Evolutionary conservation across 2,113 vertebrate species (phyloP).

Genomic region (Ceyx cyanopectus): DNA sequence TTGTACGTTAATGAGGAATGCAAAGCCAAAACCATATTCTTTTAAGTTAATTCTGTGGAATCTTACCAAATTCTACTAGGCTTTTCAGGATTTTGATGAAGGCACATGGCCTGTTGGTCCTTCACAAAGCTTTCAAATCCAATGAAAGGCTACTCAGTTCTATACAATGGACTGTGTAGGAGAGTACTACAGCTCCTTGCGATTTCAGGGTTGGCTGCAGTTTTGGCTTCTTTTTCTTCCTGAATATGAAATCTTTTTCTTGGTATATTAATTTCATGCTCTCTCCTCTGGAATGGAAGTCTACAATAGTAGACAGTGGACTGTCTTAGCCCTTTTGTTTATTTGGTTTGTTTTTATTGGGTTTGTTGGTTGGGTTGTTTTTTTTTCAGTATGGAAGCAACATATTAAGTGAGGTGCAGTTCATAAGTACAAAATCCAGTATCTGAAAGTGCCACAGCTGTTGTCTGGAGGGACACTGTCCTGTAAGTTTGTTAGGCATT

Average conservation of each 20-base stretch:
- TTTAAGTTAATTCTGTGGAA: background rate
- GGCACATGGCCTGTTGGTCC: background rate
- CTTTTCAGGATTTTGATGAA: background rate
- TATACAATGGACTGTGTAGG: background rate
- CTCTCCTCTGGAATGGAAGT: background rate
- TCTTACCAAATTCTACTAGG: background rate
- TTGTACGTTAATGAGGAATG: background rate
- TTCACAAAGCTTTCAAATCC: background rate
- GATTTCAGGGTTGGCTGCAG: background rate
- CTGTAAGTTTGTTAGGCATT: background rate
- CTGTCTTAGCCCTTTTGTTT: background rate
- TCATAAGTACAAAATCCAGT: background rate
- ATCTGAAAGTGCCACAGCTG: background rate
- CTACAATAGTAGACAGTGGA: background rate
- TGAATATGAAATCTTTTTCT: background rate
- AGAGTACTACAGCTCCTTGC: background rate
- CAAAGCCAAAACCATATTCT: background rate
- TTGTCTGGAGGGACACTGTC: background rate
- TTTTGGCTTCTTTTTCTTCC: background rate
- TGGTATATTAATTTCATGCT: background rate
- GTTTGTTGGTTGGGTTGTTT: no score
- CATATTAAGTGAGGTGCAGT: background rate
- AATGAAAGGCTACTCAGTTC: background rate
- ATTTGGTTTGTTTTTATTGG: no score
- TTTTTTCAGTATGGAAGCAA: background rate